phyloP scores from a whole-genome alignment of 2,113 vertebrate genomes.

The Acrocephalus kingi region DNA sequence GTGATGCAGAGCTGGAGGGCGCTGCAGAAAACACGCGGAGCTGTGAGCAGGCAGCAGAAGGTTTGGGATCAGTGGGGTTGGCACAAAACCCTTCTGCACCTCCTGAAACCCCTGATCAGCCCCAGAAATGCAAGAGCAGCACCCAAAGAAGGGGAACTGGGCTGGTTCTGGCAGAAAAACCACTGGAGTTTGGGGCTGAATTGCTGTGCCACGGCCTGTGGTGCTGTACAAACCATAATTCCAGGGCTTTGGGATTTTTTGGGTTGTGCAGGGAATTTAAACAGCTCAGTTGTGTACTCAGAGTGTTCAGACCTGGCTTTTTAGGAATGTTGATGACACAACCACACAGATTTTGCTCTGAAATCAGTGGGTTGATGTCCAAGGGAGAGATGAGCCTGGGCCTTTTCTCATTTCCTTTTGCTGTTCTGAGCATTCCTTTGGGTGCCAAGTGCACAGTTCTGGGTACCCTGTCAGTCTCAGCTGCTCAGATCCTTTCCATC shows the following conservation, averaged over 20 bases:
- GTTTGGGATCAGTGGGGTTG: accelerated
- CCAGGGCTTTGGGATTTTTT: neutral
- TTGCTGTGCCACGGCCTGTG: accelerated
- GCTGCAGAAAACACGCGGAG: accelerated
- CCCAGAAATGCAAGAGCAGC: neutral
- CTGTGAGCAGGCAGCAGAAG: accelerated
- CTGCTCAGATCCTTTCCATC: too few species aligned
- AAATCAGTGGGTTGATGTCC: neutral
- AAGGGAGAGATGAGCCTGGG: neutral
- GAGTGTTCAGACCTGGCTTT: neutral
- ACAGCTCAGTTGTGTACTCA: neutral
- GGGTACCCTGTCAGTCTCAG: too few species aligned
- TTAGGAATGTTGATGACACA: neutral
- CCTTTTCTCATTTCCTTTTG: neutral
- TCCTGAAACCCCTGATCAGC: neutral
- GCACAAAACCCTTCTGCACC: accelerated
- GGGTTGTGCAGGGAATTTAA: neutral
- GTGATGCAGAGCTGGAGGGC: neutral
- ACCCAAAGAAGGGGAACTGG: accelerated
- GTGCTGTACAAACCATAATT: accelerated
- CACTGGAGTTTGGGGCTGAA: neutral
- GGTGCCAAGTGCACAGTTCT: too few species aligned
- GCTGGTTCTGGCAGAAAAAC: neutral
- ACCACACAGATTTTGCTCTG: neutral
- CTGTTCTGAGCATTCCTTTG: neutral